A percentile compares a stretch with the other conserved stretches of the same genome.
These are phyloP conservation scores for Empis stercorea DNA, from an alignment of 2,888 invertebrate species.

Conservation along the genomic window DNA sequence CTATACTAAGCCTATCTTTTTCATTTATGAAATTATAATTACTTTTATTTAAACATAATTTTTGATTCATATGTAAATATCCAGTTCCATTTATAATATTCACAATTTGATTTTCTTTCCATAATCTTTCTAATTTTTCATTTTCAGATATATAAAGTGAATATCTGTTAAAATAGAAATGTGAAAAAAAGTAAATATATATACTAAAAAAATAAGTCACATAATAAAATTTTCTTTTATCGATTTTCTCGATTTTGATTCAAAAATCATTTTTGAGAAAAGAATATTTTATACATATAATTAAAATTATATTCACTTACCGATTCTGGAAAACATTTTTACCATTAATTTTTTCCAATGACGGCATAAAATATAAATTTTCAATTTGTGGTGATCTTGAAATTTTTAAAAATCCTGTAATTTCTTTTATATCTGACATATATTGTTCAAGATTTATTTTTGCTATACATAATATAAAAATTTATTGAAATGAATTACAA, in stretches of 20 bases:
- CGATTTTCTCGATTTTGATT: too few relatives aligned
- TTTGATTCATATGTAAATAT: conserved; percentile 60
- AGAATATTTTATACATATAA: not conserved
- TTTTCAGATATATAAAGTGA: conserved; percentile 52
- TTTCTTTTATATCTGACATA: conserved; percentile 48
- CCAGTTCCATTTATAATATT: conserved; percentile 44
- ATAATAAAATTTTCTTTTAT: too few relatives aligned
- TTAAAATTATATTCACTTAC: conserved; percentile 14
- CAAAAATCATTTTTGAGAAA: too few relatives aligned
- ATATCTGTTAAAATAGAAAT: conserved; percentile 30
- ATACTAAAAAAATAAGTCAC: too few relatives aligned
- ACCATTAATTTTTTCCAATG: conserved; percentile 48
- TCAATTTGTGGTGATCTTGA: conserved; percentile 46
- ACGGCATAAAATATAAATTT: conserved; percentile 52
- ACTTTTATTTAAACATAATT: conserved; percentile 51
- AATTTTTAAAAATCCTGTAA: conserved; percentile 52
- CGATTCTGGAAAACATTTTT: conserved; percentile 27
- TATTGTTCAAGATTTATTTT: conserved; percentile 40
- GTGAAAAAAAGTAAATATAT: too few relatives aligned
- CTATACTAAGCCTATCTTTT: conserved; percentile 16
- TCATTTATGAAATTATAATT: conserved; percentile 25
- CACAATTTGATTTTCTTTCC: conserved; percentile 37
- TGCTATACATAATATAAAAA: too few relatives aligned
- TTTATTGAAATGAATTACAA: too few relatives aligned
- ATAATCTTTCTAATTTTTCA: conserved; percentile 50